Base-by-base conservation (phyloP, 2,888 invertebrate species). In the Apotomis capreana region DNA sequence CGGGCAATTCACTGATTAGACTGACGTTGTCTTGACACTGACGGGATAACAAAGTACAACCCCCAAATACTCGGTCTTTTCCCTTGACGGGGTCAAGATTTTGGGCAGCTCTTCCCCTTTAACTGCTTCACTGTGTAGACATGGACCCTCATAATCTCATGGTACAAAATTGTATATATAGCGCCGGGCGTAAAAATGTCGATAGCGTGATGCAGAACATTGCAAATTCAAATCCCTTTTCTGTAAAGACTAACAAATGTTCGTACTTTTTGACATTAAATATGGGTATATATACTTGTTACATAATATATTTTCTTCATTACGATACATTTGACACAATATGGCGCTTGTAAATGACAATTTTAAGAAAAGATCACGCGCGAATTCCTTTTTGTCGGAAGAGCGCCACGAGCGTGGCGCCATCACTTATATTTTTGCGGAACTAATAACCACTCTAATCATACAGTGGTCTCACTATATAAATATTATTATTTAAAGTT, bases 111-210 rank as follows among this genome's bases (percentile, higher is more conserved):
- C 60, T 26, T 40, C 40, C 65, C 65, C 60, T 37, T 15, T 15
- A 5, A 55, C 65, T 67, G 49, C 49, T 67, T 61, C 6, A 55
- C 70, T 60, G 65, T 61, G 65, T 70, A 70, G 70, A 60, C 5
- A 70, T 40, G 70, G 70, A 70, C 70, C 49, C 70, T 26, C 70
- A 1, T 3, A 0, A 1, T 3, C 13, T 3, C 8, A 0, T 1
- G n/a, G 0, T 6, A 60, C n/a, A 1, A 4, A 4, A 10, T 44
- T 3, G 13, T 70, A 65, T 67, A 67, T 70, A 65, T 65, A 55
- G 12, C 0, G 46, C 5, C 36, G 13, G 10, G 0, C 52, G 51
- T 10, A 46, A 4, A 40, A 40, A 40, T 40, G 4, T 40, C 40
- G 6, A 40, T 40, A 40, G 40, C 40, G 40, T 49, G 69, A 69